phyloP scores from a whole-genome alignment of 1,140 invertebrate species.

The Zaprionus kolodkinae region DNA sequence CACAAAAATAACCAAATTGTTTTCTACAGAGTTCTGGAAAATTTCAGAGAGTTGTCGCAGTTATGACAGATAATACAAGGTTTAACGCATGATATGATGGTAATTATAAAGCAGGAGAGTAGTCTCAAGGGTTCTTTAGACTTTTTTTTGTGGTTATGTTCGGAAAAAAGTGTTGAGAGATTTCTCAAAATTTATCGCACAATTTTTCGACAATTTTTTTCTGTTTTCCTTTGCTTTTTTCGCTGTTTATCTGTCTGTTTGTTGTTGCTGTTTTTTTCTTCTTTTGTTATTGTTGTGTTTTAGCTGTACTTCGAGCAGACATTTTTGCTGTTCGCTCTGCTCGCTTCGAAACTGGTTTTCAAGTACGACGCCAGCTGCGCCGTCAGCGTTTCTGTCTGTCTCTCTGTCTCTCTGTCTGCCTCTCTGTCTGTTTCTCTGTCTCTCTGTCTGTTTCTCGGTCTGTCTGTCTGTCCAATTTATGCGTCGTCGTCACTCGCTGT shows the following conservation, averaged over 20 bases:
- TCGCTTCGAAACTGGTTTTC: constrained; percentile 69
- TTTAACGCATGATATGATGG: too few relatives aligned
- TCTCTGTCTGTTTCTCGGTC: too few relatives aligned
- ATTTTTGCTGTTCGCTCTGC: constrained; percentile 44
- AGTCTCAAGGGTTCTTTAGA: too few relatives aligned
- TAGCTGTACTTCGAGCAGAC: constrained; percentile 77
- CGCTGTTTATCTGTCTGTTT: constrained; percentile 35
- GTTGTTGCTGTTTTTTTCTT: constrained; percentile 31
- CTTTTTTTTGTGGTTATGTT: too few relatives aligned
- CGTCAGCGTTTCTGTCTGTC: constrained; percentile 22
- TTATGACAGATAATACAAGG: too few relatives aligned
- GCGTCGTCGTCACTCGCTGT: constrained; percentile 63
- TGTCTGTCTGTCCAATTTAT: constrained; percentile 58
- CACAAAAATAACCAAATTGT: too few relatives aligned
- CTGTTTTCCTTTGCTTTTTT: constrained; percentile 5
- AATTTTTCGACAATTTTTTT: constrained; percentile 37
- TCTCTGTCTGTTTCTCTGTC: too few relatives aligned
- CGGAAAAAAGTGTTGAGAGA: constrained; percentile 20
- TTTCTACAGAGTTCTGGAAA: too few relatives aligned
- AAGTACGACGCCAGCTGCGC: constrained; percentile 64
- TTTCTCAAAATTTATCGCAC: constrained; percentile 47
- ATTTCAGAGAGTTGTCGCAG: too few relatives aligned
- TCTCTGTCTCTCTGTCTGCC: too few relatives aligned
- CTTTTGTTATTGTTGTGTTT: constrained; percentile 36
- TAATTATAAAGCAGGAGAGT: too few relatives aligned